Base-by-base conservation (phyloP, 2,888 invertebrate species). In the Ischnura elegans region DNA sequence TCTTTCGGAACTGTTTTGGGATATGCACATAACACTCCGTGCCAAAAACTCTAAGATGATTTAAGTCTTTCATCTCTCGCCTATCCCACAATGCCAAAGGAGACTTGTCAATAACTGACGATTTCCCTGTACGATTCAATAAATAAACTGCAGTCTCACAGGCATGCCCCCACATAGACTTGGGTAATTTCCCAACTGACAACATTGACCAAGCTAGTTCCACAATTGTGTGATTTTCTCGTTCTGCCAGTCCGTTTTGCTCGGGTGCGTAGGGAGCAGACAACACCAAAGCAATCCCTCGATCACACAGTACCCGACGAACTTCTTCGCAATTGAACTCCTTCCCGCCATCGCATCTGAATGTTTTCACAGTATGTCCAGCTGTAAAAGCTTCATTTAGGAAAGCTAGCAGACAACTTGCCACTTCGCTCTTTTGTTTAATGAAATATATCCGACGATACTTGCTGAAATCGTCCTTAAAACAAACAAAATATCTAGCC, bases 401-500 rank as follows among this genome's bases (percentile, higher is more conserved):
- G 94, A 94, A 94, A 13, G 94, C 94, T 94, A 94, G 93, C 86
- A 94, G 93, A 93, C 94, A 93, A n/a, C 42, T 5, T 66, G 94
- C 61, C 61, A 61, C 61, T 61, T 61, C 94, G 16, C 94, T 94
- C 94, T n/a, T 95, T 25, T 94, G 87, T 93, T 94, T 94, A 94
- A 94, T 94, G 46, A 94, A 94, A 76, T 94, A 95, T 93, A 94
- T 94, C 19, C 94, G 94, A 93, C 94, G 90, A 42, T 87, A 95
- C 36, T 94, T 93, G 16, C 94, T 94, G 93, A 87, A 95, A 36
- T 94, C 94, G 36, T 94, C 94, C 94, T 95, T 95, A 61, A 94
- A 95, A 43, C 87, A 86, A 29, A 95, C 94, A 85, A 94, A 94
- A 93, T 94, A 94, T 42, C 94, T 94, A 93, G 94, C 94, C 87